Conservation (phyloP, 2,113 vertebrate species). For the Gasterosteus nipponicus region DNA sequence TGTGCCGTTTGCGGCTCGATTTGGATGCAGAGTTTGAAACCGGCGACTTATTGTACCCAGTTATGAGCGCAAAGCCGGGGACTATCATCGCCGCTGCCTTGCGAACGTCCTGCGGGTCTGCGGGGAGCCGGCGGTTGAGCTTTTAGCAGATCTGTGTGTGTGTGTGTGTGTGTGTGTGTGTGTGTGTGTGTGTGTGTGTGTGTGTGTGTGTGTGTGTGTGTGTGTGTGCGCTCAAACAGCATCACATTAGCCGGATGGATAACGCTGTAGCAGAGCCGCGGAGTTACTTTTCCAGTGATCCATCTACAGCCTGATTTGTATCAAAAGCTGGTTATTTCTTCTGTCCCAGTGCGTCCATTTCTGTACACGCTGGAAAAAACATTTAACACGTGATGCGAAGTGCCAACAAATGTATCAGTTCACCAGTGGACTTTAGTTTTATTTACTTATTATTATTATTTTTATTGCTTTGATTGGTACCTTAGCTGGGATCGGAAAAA, state of each 20-base stretch:
- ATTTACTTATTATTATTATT: too few relatives aligned
- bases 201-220: too few relatives aligned
- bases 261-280: constrained; percentile 5
- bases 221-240: constrained; percentile 6
- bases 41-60: constrained; percentile 21
- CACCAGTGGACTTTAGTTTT: too few relatives aligned
- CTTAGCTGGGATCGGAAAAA: too few relatives aligned
- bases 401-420: too few relatives aligned
- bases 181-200: not conserved
- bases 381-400: too few relatives aligned
- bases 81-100: constrained; percentile 23
- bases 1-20: constrained; percentile 53
- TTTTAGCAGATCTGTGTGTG: constrained; percentile 16
- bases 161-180: not conserved
- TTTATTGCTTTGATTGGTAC: too few relatives aligned
- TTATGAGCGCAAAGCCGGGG: constrained; percentile 30
- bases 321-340: not conserved
- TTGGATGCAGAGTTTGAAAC: constrained; percentile 49
- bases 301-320: not conserved
- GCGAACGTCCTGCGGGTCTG: constrained; percentile 20
- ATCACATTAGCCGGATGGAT: constrained; percentile 41
- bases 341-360: not conserved
- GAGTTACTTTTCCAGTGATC: not conserved
- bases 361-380: not conserved
- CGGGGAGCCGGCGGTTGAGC: constrained; percentile 19